phyloP scores from a whole-genome alignment of 2,797 vertebrate genomes.

The Cuniculus paca region DNA sequence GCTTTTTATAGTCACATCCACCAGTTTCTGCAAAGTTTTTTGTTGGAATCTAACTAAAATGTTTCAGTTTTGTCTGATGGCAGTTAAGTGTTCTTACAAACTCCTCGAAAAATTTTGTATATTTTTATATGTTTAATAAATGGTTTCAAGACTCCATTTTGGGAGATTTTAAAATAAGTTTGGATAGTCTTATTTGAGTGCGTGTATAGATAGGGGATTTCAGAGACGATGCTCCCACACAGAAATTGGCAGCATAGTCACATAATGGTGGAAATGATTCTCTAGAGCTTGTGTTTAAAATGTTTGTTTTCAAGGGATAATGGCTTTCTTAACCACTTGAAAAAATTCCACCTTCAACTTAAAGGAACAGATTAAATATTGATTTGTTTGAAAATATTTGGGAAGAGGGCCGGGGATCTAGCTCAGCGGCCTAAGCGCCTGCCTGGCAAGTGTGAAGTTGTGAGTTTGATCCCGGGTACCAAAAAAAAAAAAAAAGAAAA shows the following conservation, averaged over 20 bases:
- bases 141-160: neutral
- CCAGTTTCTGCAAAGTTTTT: neutral
- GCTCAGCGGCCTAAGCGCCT: too few species aligned
- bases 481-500: too few species aligned
- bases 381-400: neutral
- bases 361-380: constrained; percentile 16
- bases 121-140: constrained; percentile 48
- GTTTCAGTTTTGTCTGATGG: neutral
- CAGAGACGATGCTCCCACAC: neutral
- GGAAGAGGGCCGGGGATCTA: too few species aligned
- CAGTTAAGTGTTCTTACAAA: neutral
- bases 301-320: neutral
- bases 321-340: constrained; percentile 17
- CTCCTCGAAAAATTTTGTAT: constrained; percentile 5
- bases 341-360: constrained; percentile 7
- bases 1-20: neutral
- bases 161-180: constrained; percentile 25
- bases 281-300: neutral
- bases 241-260: neutral
- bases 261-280: neutral
- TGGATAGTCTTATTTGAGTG: neutral
- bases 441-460: too few species aligned
- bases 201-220: neutral
- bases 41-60: neutral
- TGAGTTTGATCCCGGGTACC: too few species aligned